These are phyloP conservation scores for Clanis bilineata DNA, from an alignment of 2,888 invertebrate genomes.

Conservation along the genomic window DNA sequence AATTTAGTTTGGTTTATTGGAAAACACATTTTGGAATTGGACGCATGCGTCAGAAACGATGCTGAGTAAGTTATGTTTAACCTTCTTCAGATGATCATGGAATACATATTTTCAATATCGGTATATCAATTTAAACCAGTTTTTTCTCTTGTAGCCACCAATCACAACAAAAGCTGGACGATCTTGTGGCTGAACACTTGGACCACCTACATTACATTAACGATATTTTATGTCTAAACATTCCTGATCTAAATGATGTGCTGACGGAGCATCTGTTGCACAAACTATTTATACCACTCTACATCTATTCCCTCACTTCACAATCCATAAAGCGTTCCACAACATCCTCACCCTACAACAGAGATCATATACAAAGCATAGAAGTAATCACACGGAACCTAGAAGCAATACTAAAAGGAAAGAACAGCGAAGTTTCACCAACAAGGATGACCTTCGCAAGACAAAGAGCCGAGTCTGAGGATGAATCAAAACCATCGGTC, in stretches of 20 bases:
- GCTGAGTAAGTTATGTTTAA: slow-evolving; percentile 89
- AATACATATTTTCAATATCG: background rate
- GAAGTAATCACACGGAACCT: slow-evolving; percentile 84
- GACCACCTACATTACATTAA: slow-evolving; percentile 99
- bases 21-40: slow-evolving; percentile 97
- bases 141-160: slow-evolving; percentile 86
- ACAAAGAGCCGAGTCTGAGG: slow-evolving; percentile 73
- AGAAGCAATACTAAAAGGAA: slow-evolving; percentile 84
- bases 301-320: slow-evolving; percentile 93
- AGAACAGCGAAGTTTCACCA: slow-evolving; percentile 77
- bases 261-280: slow-evolving; percentile 96
- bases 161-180: slow-evolving; percentile 94
- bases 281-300: slow-evolving; percentile 95
- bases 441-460: slow-evolving; percentile 59
- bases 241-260: slow-evolving; percentile 95
- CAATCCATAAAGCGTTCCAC: slow-evolving; percentile 51
- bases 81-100: background rate
- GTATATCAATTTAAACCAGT: background rate
- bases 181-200: slow-evolving; percentile 97
- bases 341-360: slow-evolving; percentile 64
- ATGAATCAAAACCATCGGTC: slow-evolving; percentile 86
- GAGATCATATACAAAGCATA: slow-evolving; percentile 76
- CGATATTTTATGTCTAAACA: slow-evolving; percentile 96
- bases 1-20: slow-evolving; percentile 99
- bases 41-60: slow-evolving; percentile 96